Conservation (phyloP, 2,888 invertebrate genomes). For the Busseola fusca region DNA sequence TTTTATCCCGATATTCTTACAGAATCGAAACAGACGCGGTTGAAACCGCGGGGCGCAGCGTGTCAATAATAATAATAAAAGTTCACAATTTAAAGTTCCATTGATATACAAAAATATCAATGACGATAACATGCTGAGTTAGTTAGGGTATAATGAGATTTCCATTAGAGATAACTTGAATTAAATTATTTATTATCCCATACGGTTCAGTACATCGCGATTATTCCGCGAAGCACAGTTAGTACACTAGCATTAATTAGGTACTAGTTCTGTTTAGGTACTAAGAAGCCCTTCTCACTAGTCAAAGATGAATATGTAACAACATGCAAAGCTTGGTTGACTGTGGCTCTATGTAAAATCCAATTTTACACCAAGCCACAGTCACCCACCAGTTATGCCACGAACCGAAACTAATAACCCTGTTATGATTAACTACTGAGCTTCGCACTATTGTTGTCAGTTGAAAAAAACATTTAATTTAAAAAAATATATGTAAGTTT, state of each 20-base stretch:
- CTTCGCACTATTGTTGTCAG: background rate
- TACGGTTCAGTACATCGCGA: background rate
- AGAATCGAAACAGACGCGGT: background rate
- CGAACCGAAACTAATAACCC: background rate
- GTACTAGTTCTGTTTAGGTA: background rate
- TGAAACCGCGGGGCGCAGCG: background rate
- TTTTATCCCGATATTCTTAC: background rate
- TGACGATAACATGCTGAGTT: no score
- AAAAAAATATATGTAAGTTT: no score
- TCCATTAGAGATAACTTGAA: background rate
- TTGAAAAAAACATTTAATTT: no score
- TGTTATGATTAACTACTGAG: background rate
- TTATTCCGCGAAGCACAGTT: conserved; percentile 11
- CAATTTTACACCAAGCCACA: no score
- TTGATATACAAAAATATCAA: no score
- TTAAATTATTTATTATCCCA: background rate
- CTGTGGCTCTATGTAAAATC: background rate
- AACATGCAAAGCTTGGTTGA: conserved; percentile 9
- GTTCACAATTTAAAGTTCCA: background rate
- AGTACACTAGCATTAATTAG: conserved; percentile 12
- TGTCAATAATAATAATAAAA: background rate
- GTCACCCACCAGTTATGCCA: no score
- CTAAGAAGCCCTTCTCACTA: conserved; percentile 21
- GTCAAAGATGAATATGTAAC: conserved; percentile 28
- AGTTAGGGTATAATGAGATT: conserved; percentile 1